A percentile compares a stretch with the other conserved stretches of the same genome.
phyloP scores from a whole-genome alignment of 2,797 vertebrate species.

The Acanthurus tractus region DNA sequence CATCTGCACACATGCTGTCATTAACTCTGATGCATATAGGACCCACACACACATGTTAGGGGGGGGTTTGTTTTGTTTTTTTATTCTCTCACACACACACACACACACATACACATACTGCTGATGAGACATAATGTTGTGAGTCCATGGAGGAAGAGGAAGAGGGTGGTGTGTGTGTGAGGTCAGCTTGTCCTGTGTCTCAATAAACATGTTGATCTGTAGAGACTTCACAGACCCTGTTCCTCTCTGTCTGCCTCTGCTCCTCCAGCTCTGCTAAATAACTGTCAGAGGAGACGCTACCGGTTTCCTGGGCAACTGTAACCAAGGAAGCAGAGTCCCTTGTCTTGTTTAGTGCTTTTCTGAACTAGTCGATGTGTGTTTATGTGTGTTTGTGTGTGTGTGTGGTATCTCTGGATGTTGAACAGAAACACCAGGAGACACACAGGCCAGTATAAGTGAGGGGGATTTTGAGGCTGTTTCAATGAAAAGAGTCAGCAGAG shows the following conservation, averaged over 20 bases:
- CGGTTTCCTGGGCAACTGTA: slow-evolving; percentile 72
- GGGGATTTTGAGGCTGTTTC: slow-evolving; percentile 26
- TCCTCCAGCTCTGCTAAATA: slow-evolving; percentile 45
- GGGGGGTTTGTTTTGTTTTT: not conserved
- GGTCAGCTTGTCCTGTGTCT: slow-evolving; percentile 47
- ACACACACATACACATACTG: slow-evolving; percentile 13
- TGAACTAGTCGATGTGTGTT: slow-evolving; percentile 14
- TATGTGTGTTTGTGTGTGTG: slow-evolving; percentile 33
- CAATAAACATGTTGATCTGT: slow-evolving; percentile 67
- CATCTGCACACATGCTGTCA: slow-evolving; percentile 55
- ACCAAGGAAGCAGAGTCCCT: slow-evolving; percentile 66
- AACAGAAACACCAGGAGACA: slow-evolving; percentile 28
- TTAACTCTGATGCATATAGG: slow-evolving; percentile 35
- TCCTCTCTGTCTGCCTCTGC: slow-evolving; percentile 29
- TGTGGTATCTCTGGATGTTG: slow-evolving; percentile 43
- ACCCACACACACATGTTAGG: slow-evolving; percentile 13
- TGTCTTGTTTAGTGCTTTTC: slow-evolving; percentile 54
- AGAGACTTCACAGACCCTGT: slow-evolving; percentile 40
- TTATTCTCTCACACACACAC: not conserved
- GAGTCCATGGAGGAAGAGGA: slow-evolving; percentile 39
- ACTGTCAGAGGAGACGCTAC: slow-evolving; percentile 50
- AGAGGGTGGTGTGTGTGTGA: slow-evolving; percentile 27
- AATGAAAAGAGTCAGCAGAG: not conserved
- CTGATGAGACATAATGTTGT: slow-evolving; percentile 38
- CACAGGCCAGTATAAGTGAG: slow-evolving; percentile 9